A percentile compares a stretch with the other conserved stretches of the same genome.
These are phyloP conservation scores for Gymnocephalus cernua DNA, from an alignment of 2,113 vertebrate genomes.

Conservation along the genomic window DNA sequence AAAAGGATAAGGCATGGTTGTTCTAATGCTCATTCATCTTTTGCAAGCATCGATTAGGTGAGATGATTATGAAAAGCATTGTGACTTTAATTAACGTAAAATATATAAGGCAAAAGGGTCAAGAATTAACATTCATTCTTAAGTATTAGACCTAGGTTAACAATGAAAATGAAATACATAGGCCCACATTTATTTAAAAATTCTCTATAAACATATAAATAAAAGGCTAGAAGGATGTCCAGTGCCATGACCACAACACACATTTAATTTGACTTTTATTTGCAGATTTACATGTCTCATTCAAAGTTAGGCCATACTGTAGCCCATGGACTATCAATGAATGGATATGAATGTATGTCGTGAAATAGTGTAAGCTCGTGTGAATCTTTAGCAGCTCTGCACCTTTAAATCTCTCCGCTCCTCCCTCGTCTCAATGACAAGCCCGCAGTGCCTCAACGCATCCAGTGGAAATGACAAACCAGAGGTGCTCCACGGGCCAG, in stretches of 20 bases:
- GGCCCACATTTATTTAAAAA: too few species aligned
- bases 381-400: constrained; percentile 57
- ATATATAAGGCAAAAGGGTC: not conserved
- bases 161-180: too few species aligned
- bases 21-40: not conserved
- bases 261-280: not conserved
- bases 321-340: constrained; percentile 52
- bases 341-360: constrained; percentile 39
- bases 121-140: too few species aligned
- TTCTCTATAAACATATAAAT: too few species aligned
- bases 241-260: not conserved
- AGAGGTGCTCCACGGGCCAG: constrained; percentile 75
- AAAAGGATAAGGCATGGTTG: not conserved
- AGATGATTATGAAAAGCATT: not conserved
- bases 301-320: not conserved
- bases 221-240: too few species aligned
- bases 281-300: not conserved
- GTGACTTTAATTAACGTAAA: not conserved
- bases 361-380: constrained; percentile 7
- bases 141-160: too few species aligned
- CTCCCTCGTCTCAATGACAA: constrained; percentile 79
- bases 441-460: constrained; percentile 81
- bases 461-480: constrained; percentile 76
- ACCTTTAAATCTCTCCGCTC: constrained; percentile 80
- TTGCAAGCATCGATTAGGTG: too few species aligned